Base-by-base conservation (phyloP, 2,888 invertebrate genomes). In the Mesorhabditis spiculigera region DNA sequence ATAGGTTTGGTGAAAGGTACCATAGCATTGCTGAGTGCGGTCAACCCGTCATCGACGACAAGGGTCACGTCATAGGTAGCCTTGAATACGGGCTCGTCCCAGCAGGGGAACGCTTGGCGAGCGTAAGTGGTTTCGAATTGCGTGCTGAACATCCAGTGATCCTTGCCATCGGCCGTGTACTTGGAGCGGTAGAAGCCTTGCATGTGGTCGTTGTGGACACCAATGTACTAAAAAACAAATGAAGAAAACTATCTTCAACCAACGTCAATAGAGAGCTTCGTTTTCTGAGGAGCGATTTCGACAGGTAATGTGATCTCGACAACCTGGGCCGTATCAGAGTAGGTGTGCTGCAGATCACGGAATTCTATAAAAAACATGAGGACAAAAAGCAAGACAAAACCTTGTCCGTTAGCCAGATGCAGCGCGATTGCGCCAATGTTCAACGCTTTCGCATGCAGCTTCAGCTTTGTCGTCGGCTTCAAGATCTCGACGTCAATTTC, bases 1-100 rank as follows among this genome's bases (percentile, higher is more conserved):
- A 10, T 50, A 50, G n/a, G 10, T 50, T 13, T 50, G 2, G 10
- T 13, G 50, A 10, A 28, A 28, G 28, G 28, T 41, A 77, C 90
- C 95, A 95, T 97, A 50, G 58, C 58, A 87, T 97, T 97, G 43
- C 95, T 95, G 68, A 97, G 89, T 45, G 94, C 94, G 5, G 93
- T 92, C 76, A 92, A 89, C 85, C 92, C 91, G 71, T 90, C 89
- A 43, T 93, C 93, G 68, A 94, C 93, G 72, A 91, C 89, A 16
- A 97, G 88, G 0, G 91, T 91, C 75, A 97, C 92, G 86, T 90
- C 89, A 88, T 92, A 94, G 13, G 91, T 91, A 0, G 94, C 93
- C 73, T 94, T 94, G 88, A 91, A 90, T 58, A 90, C 90, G 0
- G 94, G 94, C 87, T 94, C 94, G 87, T 94, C 94, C 88, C 93